Percentiles rank a stretch among this genome's conserved stretches.
Evolutionary conservation across 2,113 vertebrate genomes (phyloP).

Genomic region (Gobio gobio): DNA sequence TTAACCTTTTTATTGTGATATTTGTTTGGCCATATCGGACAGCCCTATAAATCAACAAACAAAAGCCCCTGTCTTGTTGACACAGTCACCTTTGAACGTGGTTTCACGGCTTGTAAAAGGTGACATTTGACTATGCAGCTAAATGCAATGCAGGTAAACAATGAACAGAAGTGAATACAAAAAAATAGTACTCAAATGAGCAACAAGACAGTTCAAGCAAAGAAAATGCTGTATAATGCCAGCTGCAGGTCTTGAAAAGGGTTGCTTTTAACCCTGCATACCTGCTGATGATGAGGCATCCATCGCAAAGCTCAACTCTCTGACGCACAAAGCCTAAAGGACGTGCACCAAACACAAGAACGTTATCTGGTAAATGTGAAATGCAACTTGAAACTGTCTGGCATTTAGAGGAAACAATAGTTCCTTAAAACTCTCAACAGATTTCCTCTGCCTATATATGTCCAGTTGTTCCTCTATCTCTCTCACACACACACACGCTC

Average conservation of each 20-base stretch:
- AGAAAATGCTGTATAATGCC: background rate
- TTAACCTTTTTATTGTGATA: too few relatives aligned
- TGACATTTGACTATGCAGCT: background rate
- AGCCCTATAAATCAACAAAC: background rate
- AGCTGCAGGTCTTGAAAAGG: background rate
- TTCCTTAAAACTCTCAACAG: constrained; percentile 23
- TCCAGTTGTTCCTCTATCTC: background rate
- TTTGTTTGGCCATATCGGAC: too few relatives aligned
- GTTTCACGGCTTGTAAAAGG: background rate
- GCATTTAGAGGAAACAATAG: constrained; percentile 22
- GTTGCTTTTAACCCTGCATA: background rate
- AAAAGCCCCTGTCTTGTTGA: background rate
- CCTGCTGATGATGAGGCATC: constrained; percentile 19
- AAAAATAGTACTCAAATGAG: too few relatives aligned
- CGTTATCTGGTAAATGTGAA: background rate
- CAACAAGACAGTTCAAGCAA: too few relatives aligned
- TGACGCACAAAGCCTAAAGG: constrained; percentile 13
- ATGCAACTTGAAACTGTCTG: constrained; percentile 2
- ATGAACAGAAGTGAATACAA: background rate
- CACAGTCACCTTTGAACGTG: background rate
- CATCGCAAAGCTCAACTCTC: constrained; percentile 10
- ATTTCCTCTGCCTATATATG: constrained; percentile 6
- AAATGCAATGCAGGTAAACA: background rate
- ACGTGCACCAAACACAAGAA: background rate
- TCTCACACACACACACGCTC: background rate